These are phyloP conservation scores for Cyprinodon brontotheroides DNA, from an alignment of 2,113 vertebrate species.

Conservation along the genomic window DNA sequence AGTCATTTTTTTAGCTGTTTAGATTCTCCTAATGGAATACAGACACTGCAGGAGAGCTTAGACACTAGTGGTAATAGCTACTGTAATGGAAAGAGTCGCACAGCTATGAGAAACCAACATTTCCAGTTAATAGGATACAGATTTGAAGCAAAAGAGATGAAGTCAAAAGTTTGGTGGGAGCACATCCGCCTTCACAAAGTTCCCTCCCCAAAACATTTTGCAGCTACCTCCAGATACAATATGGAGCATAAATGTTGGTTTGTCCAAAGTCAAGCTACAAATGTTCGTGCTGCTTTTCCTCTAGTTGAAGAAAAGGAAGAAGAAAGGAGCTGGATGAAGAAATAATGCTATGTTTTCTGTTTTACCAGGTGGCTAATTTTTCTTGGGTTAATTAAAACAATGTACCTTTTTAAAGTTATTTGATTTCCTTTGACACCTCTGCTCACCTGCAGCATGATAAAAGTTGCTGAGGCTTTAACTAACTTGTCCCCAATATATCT, in stretches of 20 bases:
- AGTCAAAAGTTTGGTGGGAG: conserved; percentile 18
- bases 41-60: not conserved
- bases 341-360: not conserved
- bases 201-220: not conserved
- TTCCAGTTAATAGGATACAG: conserved; percentile 5
- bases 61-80: not conserved
- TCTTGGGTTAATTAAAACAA: not conserved
- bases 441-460: conserved; percentile 35
- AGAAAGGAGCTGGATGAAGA: not conserved
- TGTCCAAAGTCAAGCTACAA: not conserved
- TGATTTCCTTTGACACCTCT: too few species aligned
- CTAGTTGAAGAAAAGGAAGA: not conserved
- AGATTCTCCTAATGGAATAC: not conserved
- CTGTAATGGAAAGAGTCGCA: conserved; percentile 2
- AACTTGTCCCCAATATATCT: conserved; percentile 11
- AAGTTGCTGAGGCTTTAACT: conserved; percentile 13
- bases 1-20: not conserved
- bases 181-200: conserved; percentile 22
- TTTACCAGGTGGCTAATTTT: not conserved
- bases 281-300: not conserved
- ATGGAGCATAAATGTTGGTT: not conserved
- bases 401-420: too few species aligned
- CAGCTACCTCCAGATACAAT: not conserved
- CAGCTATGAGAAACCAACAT: not conserved
- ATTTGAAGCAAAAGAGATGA: conserved; percentile 5